Percentiles rank a stretch among this genome's conserved stretches.
Evolutionary conservation across 2,113 vertebrate species (phyloP).

Genomic region (Dunckerocampus dactyliophorus): DNA sequence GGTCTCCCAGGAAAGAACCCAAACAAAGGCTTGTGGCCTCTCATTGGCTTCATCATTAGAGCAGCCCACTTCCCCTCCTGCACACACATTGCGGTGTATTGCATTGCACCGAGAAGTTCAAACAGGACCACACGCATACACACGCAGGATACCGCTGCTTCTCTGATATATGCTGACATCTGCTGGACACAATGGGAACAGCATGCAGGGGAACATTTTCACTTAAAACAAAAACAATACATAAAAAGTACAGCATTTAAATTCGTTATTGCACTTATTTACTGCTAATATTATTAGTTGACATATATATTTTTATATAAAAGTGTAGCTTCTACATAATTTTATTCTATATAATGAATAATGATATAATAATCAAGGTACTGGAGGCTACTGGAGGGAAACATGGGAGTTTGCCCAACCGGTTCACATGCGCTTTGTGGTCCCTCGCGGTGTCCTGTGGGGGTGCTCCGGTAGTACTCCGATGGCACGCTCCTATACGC

Average conservation of each 20-base stretch:
- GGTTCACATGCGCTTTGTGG: too few relatives aligned
- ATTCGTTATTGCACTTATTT: too few relatives aligned
- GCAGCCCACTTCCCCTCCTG: slow-evolving; percentile 33
- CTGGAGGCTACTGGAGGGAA: too few relatives aligned
- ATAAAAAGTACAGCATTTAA: too few relatives aligned
- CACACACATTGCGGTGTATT: slow-evolving; percentile 27
- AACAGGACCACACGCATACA: slow-evolving; percentile 60
- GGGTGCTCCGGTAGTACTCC: too few relatives aligned
- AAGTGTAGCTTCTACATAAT: too few relatives aligned
- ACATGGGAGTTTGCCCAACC: too few relatives aligned
- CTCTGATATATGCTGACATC: slow-evolving; percentile 43
- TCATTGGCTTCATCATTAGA: slow-evolving; percentile 37
- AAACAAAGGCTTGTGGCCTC: slow-evolving; percentile 56
- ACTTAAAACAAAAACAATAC: too few relatives aligned
- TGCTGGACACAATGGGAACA: slow-evolving; percentile 29
- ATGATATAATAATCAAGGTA: too few relatives aligned
- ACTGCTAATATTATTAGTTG: neutral
- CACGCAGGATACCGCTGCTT: neutral
- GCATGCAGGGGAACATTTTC: neutral
- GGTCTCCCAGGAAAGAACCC: slow-evolving; percentile 53
- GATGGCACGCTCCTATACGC: too few relatives aligned
- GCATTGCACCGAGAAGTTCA: slow-evolving; percentile 38
- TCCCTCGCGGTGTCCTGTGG: too few relatives aligned
- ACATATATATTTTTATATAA: neutral
- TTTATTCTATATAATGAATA: too few relatives aligned